A percentile compares a stretch with the other conserved stretches of the same genome.
Conservation (phyloP, 2,113 vertebrate genomes). For the Corythaeola cristata region DNA sequence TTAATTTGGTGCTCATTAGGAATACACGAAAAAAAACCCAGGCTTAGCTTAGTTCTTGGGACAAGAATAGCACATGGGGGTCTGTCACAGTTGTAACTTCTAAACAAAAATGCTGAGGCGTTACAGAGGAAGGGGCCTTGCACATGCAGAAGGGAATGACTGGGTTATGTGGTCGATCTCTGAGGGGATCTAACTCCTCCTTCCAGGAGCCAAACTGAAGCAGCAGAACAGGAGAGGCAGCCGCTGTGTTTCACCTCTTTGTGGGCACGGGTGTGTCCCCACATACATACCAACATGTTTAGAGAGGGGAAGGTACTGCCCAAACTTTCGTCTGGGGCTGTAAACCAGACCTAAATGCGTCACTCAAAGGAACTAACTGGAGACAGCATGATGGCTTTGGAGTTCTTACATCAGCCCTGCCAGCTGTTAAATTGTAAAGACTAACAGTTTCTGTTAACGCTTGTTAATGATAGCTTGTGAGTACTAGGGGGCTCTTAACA, state of each 20-base stretch:
- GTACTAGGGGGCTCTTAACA: neutral
- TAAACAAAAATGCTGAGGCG: neutral
- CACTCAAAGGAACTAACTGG: neutral
- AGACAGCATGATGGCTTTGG: neutral
- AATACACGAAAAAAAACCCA: neutral
- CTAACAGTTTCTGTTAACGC: slow-evolving; percentile 3
- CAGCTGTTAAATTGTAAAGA: neutral
- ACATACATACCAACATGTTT: neutral
- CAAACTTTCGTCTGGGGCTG: neutral
- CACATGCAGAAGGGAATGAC: neutral
- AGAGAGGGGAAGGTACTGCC: neutral
- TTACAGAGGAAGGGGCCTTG: neutral
- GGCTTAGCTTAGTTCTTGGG: neutral
- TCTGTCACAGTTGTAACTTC: neutral
- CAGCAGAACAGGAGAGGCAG: neutral
- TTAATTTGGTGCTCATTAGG: neutral
- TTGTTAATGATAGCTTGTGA: neutral
- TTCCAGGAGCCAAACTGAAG: neutral
- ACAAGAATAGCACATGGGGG: neutral
- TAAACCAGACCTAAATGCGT: neutral
- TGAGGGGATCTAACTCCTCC: neutral
- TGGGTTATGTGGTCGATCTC: neutral
- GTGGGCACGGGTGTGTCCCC: neutral
- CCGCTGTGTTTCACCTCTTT: neutral
- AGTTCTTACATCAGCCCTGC: neutral